These are phyloP conservation scores for Aproaerema taeniolella DNA, from an alignment of 2,888 invertebrate genomes.

Conservation along the genomic window DNA sequence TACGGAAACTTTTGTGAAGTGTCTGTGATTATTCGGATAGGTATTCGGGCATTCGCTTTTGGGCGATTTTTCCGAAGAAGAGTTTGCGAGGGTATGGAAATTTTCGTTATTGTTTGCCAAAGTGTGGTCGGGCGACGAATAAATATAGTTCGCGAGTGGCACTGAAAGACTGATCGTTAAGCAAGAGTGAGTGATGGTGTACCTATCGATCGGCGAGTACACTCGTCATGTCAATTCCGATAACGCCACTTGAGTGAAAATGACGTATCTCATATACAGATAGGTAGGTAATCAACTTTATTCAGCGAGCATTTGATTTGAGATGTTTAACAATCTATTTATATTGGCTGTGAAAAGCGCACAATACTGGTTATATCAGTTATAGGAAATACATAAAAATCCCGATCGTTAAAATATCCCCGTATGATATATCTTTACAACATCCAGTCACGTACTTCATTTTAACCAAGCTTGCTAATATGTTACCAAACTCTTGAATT, in stretches of 20 bases:
- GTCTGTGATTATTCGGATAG: neutral
- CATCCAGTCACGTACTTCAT: no score
- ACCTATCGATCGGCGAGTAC: constrained; percentile 29
- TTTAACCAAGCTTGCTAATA: no score
- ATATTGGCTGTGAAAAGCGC: constrained; percentile 9
- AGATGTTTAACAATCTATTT: no score
- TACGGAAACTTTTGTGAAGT: constrained; percentile 1
- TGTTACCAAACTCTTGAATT: no score
- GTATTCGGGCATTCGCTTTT: constrained; percentile 3
- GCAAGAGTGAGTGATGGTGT: constrained; percentile 34
- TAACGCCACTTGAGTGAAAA: neutral
- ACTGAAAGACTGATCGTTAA: constrained; percentile 43
- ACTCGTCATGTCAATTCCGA: constrained; percentile 11
- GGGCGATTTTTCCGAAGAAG: constrained; percentile 1
- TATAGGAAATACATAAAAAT: no score
- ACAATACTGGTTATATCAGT: constrained; percentile 1
- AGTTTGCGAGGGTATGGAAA: neutral
- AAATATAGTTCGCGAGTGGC: constrained; percentile 30
- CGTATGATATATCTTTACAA: no score
- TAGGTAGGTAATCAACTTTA: no score
- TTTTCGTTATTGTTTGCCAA: neutral
- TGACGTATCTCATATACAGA: neutral
- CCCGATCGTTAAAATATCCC: no score
- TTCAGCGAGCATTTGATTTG: no score
- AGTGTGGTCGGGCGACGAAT: constrained; percentile 29